Evolutionary conservation across 2,797 vertebrate species (phyloP), one percentile per base, ranked within the genome.

Genomic region (Adrianichthys oophorus): DNA sequence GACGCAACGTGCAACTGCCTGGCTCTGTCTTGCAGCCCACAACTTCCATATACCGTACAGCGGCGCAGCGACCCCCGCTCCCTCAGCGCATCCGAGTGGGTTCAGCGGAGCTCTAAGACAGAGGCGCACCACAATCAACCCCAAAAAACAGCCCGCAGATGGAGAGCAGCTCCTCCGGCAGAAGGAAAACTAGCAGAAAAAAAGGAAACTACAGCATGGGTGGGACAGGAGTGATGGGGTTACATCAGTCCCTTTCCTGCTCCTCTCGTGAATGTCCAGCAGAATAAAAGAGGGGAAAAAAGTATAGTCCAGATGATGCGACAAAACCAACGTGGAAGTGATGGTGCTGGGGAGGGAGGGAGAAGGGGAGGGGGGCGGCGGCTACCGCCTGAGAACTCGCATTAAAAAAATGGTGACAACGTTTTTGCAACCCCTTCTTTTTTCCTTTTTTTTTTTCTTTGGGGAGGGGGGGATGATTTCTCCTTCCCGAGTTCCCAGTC

Each of bases 21-120:
- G 95, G 94, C 94, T 95, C 95, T 88, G 93, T 91, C 91, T 96
- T 95, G 93, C 95, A 94, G 93, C 94, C 92, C 91, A 98, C 95
- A 93, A 99, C 95, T 97, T 99, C 97, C 97, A 98, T 99, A 97
- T 92, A 96, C 80, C 47, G 85, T 65, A 62, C 67, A 37, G 75
- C 93, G 89, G 91, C 82, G 78, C 74, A 75, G 86, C 81, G 75
- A 90, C 90, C 86, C 26, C 86, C n/a, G 85, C 87, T 90, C 88
- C 92, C 91, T 92, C 91, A 94, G 91, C 91, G 88, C 95, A 94
- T 96, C 93, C 93, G 90, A 92, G 40, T 70, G 82, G 76, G 77
- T 88, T 89, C 85, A 80, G 88, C 74, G 32, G 32, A 86, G 81
- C 85, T 78, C 78, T 68, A 75, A 75, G 70, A 87, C 70, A 79